Evolutionary conservation across 2,113 vertebrate species (phyloP).

Genomic region (Cavia aperea): DNA sequence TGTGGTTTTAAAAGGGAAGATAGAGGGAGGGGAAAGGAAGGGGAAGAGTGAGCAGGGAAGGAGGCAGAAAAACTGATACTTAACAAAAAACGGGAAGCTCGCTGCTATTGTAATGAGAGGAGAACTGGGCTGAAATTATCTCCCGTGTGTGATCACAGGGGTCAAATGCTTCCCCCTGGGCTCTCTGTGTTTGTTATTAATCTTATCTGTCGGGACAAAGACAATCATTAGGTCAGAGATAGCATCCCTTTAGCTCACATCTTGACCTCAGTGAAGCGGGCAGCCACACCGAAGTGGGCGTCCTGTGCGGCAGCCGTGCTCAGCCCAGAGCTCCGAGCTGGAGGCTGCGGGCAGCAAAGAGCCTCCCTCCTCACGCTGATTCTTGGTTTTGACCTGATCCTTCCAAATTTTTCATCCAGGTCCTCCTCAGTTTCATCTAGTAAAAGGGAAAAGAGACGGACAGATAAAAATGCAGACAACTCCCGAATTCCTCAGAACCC

Average conservation of each 20-base stretch:
- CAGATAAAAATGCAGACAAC: constrained; percentile 59
- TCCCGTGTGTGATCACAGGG: rapidly evolving
- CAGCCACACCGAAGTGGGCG: too few species aligned
- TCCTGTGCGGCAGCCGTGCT: too few species aligned
- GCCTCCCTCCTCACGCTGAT: not conserved
- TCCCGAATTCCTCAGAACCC: constrained; percentile 47
- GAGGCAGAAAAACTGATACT: not conserved
- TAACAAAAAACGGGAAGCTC: not conserved
- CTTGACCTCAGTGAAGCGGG: not conserved
- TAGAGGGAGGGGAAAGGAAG: too few species aligned
- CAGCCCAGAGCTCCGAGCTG: not conserved
- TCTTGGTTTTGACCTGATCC: not conserved
- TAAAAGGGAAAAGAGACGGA: constrained; percentile 62
- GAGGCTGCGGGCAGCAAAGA: not conserved
- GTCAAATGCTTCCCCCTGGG: not conserved
- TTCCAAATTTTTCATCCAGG: constrained; percentile 34
- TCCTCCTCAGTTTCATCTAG: constrained; percentile 42
- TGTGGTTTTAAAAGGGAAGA: not conserved
- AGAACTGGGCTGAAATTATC: rapidly evolving
- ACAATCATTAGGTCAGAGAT: not conserved
- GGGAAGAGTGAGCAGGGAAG: not conserved
- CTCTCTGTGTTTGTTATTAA: not conserved
- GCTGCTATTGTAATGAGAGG: not conserved
- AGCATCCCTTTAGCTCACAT: not conserved
- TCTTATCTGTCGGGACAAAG: not conserved